Percentiles rank a stretch among this genome's conserved stretches.
Evolutionary conservation across 2,797 vertebrate species (phyloP).

Genomic region (Decapterus maruadsi): DNA sequence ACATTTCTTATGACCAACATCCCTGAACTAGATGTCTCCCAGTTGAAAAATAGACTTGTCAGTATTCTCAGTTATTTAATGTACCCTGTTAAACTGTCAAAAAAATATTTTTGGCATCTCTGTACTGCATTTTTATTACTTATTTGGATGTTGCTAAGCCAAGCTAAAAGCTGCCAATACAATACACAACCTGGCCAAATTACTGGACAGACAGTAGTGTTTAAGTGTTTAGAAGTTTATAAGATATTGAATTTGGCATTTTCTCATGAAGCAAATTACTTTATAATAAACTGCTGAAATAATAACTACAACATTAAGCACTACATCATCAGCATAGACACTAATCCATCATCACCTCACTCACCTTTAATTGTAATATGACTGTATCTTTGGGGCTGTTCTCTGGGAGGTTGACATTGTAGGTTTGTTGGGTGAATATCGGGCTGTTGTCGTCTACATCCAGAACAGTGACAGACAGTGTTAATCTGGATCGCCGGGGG

Average conservation of each 20-base stretch:
- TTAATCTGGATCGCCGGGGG: conserved; percentile 89
- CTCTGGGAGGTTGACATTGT: conserved; percentile 89
- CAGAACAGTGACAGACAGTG: conserved; percentile 89
- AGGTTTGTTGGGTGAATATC: conserved; percentile 90
- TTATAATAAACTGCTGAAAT: background rate
- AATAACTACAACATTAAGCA: background rate
- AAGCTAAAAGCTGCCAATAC: background rate
- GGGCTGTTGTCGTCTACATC: conserved; percentile 99
- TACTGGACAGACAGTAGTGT: background rate
- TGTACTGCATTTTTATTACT: background rate
- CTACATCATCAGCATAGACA: background rate
- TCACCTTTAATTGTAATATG: conserved; percentile 91
- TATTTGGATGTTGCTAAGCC: background rate
- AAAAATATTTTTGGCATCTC: background rate
- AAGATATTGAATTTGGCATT: background rate
- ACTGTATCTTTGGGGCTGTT: conserved; percentile 89
- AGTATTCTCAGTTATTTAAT: background rate
- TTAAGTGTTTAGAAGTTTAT: background rate
- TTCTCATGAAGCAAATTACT: background rate
- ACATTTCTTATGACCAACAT: background rate
- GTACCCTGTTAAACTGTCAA: background rate
- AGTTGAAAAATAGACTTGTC: background rate
- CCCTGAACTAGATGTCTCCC: background rate
- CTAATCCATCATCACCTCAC: conserved; percentile 9
- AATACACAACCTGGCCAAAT: background rate